A percentile compares a stretch with the other conserved stretches of the same genome.
Evolutionary conservation across 2,888 invertebrate species (phyloP).

Genomic region (Tipula helvola): DNA sequence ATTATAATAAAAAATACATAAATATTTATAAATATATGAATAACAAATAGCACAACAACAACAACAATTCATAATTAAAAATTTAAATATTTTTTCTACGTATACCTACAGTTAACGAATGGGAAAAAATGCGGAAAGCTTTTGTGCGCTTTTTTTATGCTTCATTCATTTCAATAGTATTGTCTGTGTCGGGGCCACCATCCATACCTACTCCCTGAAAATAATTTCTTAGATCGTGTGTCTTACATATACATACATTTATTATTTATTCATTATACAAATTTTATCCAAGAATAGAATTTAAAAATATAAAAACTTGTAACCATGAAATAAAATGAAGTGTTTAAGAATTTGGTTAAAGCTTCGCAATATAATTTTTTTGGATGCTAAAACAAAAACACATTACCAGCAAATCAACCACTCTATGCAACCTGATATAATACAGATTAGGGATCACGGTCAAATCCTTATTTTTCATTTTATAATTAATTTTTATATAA

Average conservation of each 20-base stretch:
- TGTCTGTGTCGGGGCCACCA: background rate
- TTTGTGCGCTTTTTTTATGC: background rate
- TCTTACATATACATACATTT: background rate
- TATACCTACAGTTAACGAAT: background rate
- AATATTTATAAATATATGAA: background rate
- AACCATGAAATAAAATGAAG: background rate
- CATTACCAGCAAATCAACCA: background rate
- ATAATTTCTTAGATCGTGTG: background rate
- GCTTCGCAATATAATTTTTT: background rate
- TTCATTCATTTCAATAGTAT: background rate
- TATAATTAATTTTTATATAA: background rate
- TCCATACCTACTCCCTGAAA: background rate
- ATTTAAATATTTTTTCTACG: background rate
- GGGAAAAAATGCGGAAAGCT: background rate
- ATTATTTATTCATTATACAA: background rate
- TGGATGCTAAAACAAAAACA: background rate
- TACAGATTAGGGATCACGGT: background rate
- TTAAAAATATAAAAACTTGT: background rate
- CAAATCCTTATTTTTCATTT: background rate
- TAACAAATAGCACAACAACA: background rate
- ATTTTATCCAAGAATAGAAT: background rate
- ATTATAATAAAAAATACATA: background rate
- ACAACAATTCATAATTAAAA: background rate
- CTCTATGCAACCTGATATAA: background rate
- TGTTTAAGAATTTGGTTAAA: background rate